These are phyloP conservation scores for Narcine bancroftii DNA, from an alignment of 2,113 vertebrate genomes.

Conservation along the genomic window DNA sequence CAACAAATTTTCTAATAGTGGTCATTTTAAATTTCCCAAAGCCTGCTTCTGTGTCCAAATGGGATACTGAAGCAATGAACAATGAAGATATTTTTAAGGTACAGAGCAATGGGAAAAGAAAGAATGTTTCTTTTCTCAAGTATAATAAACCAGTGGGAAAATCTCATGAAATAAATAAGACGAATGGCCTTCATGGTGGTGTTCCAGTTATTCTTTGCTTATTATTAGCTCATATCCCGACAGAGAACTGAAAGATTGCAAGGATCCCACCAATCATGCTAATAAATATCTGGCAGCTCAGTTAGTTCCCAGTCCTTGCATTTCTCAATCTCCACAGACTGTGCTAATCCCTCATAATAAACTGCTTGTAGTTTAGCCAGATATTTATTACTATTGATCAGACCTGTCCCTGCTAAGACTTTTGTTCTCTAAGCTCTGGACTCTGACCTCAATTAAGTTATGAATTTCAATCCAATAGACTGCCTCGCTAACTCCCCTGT, in stretches of 20 bases:
- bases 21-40: neutral
- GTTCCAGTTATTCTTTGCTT: conserved; percentile 1
- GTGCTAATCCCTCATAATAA: conserved; percentile 72
- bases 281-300: conserved; percentile 26
- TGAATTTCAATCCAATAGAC: conserved; percentile 99
- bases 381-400: conserved; percentile 99
- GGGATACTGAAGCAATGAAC: neutral
- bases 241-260: conserved; percentile 27
- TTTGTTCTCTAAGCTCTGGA: conserved; percentile 87
- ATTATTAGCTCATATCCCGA: conserved; percentile 16
- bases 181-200: neutral
- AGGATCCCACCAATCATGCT: conserved; percentile 34
- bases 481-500: conserved; percentile 80
- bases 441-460: conserved; percentile 99
- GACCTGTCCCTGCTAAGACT: conserved; percentile 84
- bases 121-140: neutral
- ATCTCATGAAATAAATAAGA: neutral
- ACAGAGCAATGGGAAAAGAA: neutral
- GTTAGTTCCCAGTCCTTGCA: neutral
- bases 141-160: neutral
- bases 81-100: neutral
- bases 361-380: conserved; percentile 76
- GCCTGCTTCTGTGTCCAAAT: neutral
- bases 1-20: neutral
- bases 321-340: conserved; percentile 46